Evolutionary conservation across 2,113 vertebrate genomes (phyloP).

Genomic region (Centropus bengalensis): DNA sequence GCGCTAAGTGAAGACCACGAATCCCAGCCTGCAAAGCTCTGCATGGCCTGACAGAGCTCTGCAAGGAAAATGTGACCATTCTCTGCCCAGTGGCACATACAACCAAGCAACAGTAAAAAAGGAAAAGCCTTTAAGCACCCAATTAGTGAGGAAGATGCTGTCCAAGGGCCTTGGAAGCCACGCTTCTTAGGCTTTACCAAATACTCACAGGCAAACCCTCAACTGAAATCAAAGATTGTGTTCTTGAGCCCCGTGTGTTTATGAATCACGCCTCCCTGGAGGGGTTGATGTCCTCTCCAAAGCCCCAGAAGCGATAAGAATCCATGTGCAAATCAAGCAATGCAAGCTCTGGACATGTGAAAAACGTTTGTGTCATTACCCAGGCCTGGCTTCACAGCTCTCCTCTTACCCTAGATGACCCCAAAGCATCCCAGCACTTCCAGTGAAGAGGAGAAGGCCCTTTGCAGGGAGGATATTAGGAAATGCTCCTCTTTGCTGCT

Average conservation of each 20-base stretch:
- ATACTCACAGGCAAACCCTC: background rate
- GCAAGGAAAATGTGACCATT: background rate
- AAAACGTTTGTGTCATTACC: background rate
- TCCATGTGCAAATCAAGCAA: background rate
- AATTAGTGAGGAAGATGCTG: background rate
- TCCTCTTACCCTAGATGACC: background rate
- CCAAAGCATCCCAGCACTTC: background rate
- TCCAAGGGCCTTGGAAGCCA: background rate
- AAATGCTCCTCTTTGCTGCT: background rate
- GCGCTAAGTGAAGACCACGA: background rate
- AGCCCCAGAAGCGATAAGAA: background rate
- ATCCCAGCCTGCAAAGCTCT: background rate
- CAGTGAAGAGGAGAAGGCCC: background rate
- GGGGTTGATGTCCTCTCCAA: background rate
- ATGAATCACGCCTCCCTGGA: constrained; percentile 1
- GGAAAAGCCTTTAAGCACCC: constrained; percentile 6
- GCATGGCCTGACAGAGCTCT: background rate
- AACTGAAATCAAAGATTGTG: background rate
- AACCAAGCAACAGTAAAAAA: background rate
- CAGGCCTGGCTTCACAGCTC: background rate
- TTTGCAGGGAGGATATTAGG: background rate
- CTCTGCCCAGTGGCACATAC: background rate
- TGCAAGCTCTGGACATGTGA: background rate
- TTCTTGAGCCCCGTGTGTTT: background rate
- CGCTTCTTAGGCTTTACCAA: background rate